Conservation (phyloP, 2,797 vertebrate species). For the Varecia variegata region DNA sequence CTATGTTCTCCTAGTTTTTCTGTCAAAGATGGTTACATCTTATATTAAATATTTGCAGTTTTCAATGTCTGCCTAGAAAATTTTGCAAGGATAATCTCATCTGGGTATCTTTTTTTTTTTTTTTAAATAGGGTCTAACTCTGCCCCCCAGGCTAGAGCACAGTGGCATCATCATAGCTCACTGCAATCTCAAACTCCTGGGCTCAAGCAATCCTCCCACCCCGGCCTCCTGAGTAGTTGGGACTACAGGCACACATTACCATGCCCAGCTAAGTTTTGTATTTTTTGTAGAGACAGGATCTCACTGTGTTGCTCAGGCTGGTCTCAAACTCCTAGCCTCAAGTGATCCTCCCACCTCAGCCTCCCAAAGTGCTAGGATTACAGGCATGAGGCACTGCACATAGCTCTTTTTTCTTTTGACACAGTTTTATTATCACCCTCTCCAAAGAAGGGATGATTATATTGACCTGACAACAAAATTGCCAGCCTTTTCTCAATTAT, state of each 20-base stretch:
- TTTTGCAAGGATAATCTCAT: not conserved
- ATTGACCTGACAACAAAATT: slow-evolving; percentile 43
- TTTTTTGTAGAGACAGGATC: not conserved
- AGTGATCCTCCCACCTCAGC: not conserved
- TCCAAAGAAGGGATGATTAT: not conserved
- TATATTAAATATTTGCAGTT: not conserved
- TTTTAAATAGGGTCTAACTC: not conserved
- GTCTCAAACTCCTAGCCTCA: not conserved
- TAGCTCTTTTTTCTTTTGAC: not conserved
- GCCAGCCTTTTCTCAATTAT: not conserved
- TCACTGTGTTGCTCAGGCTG: not conserved
- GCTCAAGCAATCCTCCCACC: not conserved
- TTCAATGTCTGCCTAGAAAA: not conserved
- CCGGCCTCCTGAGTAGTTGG: not conserved
- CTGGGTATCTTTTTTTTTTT: not conserved
- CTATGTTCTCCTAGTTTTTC: not conserved
- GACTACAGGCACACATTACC: not conserved
- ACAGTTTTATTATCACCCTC: not conserved
- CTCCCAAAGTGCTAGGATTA: not conserved
- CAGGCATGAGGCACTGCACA: too few species aligned
- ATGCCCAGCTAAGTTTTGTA: not conserved
- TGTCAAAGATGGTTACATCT: not conserved
- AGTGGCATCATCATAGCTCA: not conserved
- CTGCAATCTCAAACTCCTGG: not conserved
- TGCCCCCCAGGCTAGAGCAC: too few species aligned